phyloP scores from a whole-genome alignment of 1,140 invertebrate genomes.

The Listronotus bonariensis region DNA sequence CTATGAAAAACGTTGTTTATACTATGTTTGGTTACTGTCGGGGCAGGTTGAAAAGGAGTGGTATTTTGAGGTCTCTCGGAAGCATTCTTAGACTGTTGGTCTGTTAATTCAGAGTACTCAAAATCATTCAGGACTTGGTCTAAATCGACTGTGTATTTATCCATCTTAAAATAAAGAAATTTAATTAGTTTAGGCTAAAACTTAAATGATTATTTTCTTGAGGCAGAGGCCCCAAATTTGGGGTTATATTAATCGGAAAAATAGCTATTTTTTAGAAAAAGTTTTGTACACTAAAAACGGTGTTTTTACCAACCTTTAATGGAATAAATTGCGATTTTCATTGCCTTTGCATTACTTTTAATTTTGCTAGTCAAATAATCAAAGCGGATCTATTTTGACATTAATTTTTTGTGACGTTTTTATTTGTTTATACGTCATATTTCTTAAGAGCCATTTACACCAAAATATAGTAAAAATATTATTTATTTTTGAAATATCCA shows the following conservation, averaged over 20 bases:
- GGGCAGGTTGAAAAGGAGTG: conserved; percentile 13
- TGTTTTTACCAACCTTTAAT: background rate
- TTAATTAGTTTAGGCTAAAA: too few relatives aligned
- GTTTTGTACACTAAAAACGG: background rate
- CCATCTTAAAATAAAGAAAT: conserved; percentile 45
- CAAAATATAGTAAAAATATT: too few relatives aligned
- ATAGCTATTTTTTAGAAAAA: too few relatives aligned
- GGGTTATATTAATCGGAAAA: too few relatives aligned
- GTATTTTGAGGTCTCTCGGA: conserved; percentile 25
- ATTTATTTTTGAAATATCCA: too few relatives aligned
- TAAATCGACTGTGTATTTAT: conserved; percentile 69
- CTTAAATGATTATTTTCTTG: background rate
- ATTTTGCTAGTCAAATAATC: conserved; percentile 2
- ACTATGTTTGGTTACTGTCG: conserved; percentile 55
- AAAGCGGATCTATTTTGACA: background rate
- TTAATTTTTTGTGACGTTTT: too few relatives aligned
- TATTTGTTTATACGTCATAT: too few relatives aligned
- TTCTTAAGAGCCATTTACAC: too few relatives aligned
- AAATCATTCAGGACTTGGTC: conserved; percentile 88
- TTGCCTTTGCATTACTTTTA: conserved; percentile 4
- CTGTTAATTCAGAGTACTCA: conserved; percentile 69
- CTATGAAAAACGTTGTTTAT: conserved; percentile 67
- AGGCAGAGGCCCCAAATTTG: background rate
- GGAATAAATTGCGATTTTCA: conserved; percentile 8
- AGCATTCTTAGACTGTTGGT: conserved; percentile 28